These are phyloP conservation scores for Theristicus caerulescens DNA, from an alignment of 2,113 vertebrate species.

Conservation along the genomic window DNA sequence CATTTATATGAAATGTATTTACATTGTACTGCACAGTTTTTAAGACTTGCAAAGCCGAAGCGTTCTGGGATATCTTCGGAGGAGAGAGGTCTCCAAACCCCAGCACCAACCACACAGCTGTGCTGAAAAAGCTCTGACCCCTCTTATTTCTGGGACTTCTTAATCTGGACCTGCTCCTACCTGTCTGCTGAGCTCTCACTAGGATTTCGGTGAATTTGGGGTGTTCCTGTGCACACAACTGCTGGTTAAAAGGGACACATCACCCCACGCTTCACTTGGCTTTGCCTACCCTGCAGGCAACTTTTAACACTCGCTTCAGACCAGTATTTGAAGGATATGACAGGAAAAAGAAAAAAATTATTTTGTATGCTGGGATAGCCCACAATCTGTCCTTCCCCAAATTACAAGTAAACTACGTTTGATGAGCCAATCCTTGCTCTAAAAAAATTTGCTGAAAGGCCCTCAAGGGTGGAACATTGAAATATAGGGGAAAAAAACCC, in stretches of 20 bases:
- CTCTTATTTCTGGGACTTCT: neutral
- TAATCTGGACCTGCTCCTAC: neutral
- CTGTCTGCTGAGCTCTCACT: neutral
- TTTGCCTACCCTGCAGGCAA: neutral
- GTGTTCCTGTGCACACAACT: neutral
- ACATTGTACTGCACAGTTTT: neutral
- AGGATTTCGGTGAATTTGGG: fast-evolving
- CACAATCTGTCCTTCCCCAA: neutral
- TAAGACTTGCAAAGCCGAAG: neutral
- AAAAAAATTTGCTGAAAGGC: neutral
- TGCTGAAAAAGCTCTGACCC: neutral
- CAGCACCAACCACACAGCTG: neutral
- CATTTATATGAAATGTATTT: neutral
- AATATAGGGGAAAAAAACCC: neutral
- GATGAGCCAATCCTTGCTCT: neutral
- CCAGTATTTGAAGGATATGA: neutral
- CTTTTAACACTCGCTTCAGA: neutral
- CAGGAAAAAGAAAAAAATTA: neutral
- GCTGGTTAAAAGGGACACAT: neutral
- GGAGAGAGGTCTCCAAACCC: neutral
- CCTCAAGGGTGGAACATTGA: neutral
- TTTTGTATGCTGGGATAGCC: neutral
- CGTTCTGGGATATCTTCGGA: neutral
- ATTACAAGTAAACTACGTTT: neutral
- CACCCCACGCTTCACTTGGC: neutral